Evolutionary conservation across 2,888 invertebrate genomes (phyloP).

Genomic region (Hemicrepidius hirtus): DNA sequence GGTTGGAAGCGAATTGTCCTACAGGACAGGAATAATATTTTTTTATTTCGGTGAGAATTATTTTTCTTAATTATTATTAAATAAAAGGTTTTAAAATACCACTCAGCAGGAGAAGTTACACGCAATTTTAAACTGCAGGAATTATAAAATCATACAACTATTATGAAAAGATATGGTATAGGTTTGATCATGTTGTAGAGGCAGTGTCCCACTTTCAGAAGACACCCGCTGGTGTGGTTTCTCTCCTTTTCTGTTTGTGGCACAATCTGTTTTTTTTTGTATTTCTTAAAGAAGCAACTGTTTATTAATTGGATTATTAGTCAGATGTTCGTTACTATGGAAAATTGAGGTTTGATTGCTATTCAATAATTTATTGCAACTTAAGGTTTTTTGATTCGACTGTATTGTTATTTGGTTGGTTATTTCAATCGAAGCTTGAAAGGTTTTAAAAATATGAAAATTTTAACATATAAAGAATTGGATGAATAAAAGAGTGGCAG

Average conservation of each 20-base stretch:
- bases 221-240: constrained; percentile 52
- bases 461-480: no score
- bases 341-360: no score
- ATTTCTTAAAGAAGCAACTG: background rate
- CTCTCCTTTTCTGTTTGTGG: constrained; percentile 52
- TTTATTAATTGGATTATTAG: constrained; percentile 6
- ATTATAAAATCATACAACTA: background rate
- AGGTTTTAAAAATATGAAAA: no score
- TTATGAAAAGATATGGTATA: background rate
- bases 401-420: no score
- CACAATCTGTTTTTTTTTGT: constrained; percentile 35
- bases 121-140: background rate
- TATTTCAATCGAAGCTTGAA: no score
- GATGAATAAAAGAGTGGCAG: no score
- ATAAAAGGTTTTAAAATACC: no score
- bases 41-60: background rate
- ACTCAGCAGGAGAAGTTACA: background rate
- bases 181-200: background rate
- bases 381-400: no score
- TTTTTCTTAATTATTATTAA: background rate
- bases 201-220: constrained; percentile 49
- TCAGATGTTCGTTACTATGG: background rate
- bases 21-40: no score
- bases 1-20: no score
- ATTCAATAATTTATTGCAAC: no score